phyloP scores from a whole-genome alignment of 2,113 vertebrate genomes.

The Forbesichthys agassizii region DNA sequence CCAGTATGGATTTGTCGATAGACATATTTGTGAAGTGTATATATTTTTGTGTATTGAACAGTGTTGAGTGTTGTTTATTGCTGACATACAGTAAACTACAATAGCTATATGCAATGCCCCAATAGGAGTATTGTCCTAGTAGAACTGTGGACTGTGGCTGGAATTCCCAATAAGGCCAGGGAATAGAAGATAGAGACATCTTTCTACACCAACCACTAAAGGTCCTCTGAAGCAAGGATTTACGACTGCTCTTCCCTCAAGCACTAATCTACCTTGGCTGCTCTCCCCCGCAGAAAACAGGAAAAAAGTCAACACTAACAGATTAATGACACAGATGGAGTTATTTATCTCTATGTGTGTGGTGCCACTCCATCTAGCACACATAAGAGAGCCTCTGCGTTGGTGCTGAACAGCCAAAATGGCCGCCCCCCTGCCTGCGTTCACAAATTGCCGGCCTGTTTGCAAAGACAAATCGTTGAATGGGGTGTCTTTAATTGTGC shows the following conservation, averaged over 20 bases:
- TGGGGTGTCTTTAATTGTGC: conserved; percentile 8
- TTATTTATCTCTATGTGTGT: conserved; percentile 3
- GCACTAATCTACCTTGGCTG: conserved; percentile 3
- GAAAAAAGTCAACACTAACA: conserved; percentile 14
- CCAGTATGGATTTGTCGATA: too few relatives aligned
- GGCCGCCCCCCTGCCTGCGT: conserved; percentile 1
- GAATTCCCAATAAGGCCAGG: conserved; percentile 50
- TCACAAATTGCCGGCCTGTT: conserved; percentile 24
- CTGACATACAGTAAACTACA: not conserved
- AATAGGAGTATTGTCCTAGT: conserved; percentile 25
- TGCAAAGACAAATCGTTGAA: conserved; percentile 21
- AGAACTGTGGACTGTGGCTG: conserved; percentile 24
- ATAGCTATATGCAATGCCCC: conserved; percentile 7
- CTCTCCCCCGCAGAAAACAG: conserved; percentile 22
- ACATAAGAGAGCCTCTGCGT: not conserved
- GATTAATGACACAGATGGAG: conserved; percentile 31
- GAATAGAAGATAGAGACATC: conserved; percentile 41
- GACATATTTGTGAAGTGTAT: too few relatives aligned
- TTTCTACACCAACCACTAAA: conserved; percentile 3
- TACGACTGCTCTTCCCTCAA: conserved; percentile 33
- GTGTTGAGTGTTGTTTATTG: not conserved
- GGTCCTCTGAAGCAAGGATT: conserved; percentile 44
- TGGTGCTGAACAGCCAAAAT: conserved; percentile 11
- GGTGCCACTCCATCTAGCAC: not conserved
- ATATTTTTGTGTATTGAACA: too few relatives aligned